phyloP scores from a whole-genome alignment of 53 echinoderm and acorn worm genomes.

The Zoroaster sp. region DNA sequence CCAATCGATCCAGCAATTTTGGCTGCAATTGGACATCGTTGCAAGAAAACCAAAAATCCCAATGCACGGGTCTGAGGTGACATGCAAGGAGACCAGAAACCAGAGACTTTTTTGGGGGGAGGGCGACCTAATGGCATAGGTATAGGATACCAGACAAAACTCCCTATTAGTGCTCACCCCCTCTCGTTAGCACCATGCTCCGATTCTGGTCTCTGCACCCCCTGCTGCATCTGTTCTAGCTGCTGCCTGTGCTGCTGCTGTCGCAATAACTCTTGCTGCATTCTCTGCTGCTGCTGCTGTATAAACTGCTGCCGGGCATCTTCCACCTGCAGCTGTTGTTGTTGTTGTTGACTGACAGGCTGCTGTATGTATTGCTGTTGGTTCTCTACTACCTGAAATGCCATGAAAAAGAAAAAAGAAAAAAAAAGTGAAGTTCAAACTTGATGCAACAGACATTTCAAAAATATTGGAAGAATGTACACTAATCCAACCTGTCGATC shows the following conservation, averaged over 20 bases:
- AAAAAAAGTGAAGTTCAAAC: too few species aligned
- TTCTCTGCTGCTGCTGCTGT: background rate
- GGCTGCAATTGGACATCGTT: too few species aligned
- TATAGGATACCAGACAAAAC: background rate
- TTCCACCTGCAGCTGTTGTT: background rate
- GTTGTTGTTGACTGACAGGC: background rate
- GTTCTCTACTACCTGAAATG: too few species aligned
- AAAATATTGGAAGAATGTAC: too few species aligned
- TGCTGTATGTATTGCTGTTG: conserved; percentile 1
- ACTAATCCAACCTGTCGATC: too few species aligned
- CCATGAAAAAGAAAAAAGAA: too few species aligned
- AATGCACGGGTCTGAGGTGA: too few species aligned
- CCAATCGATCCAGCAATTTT: too few species aligned
- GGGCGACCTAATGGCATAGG: background rate
- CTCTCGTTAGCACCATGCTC: conserved; percentile 2
- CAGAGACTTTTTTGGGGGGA: too few species aligned
- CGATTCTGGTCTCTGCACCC: background rate
- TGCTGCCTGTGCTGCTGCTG: conserved; percentile 21
- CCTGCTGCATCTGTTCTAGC: background rate
- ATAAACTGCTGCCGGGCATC: background rate
- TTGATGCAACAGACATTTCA: too few species aligned
- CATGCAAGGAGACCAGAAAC: too few species aligned
- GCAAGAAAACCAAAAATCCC: too few species aligned
- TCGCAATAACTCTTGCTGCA: conserved; percentile 13
- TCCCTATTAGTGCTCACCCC: background rate